A percentile compares a stretch with the other conserved stretches of the same genome.
phyloP scores from a whole-genome alignment of 2,797 vertebrate genomes.

The Diplodus puntazzo region DNA sequence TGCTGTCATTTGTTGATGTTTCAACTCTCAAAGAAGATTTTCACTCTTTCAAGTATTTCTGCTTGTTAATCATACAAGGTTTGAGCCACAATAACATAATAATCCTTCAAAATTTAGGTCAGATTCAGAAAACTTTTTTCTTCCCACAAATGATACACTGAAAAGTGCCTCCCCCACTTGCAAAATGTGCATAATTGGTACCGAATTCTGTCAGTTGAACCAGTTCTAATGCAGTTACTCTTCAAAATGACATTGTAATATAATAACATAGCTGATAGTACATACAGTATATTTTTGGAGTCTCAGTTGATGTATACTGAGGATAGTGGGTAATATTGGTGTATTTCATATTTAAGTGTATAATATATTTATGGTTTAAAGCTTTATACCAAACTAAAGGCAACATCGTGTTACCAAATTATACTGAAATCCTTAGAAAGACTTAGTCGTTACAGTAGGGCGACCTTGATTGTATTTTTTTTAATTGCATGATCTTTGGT shows the following conservation, averaged over 20 bases:
- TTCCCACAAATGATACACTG: constrained; percentile 23
- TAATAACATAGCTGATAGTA: neutral
- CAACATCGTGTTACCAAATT: constrained; percentile 1
- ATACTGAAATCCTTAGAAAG: neutral
- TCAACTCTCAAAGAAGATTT: constrained; percentile 7
- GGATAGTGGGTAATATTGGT: constrained; percentile 1
- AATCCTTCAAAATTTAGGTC: constrained; percentile 24
- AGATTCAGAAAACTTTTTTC: constrained; percentile 11
- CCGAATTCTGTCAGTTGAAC: constrained; percentile 17
- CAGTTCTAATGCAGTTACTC: neutral
- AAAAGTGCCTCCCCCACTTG: constrained; percentile 65
- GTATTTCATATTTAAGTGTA: constrained; percentile 8
- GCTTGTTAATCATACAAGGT: constrained; percentile 19
- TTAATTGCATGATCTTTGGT: constrained; percentile 60
- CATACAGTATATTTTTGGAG: constrained; percentile 8
- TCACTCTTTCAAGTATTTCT: constrained; percentile 19
- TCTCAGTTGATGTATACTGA: constrained; percentile 19
- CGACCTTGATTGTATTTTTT: constrained; percentile 39
- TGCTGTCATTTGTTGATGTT: constrained; percentile 33
- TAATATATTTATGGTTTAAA: neutral
- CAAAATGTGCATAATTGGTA: constrained; percentile 30
- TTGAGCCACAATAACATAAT: constrained; percentile 25
- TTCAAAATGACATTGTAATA: constrained; percentile 9
- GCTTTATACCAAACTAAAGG: neutral
- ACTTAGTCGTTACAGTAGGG: neutral